Conservation (phyloP, 2,113 vertebrate species). For the Spea bombifrons region DNA sequence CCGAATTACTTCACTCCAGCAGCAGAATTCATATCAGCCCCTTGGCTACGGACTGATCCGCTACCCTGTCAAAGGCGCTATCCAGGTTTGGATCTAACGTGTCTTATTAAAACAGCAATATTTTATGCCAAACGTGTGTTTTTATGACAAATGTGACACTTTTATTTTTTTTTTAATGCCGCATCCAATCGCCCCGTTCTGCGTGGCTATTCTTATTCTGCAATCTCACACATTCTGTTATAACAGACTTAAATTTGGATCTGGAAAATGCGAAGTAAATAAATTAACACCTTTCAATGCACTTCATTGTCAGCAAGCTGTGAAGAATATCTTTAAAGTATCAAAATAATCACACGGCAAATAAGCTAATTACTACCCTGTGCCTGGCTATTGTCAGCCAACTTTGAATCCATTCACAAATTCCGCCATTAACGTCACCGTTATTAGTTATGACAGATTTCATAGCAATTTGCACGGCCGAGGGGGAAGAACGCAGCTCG, state of each 20-base stretch:
- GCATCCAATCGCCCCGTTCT: neutral
- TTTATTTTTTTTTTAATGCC: too few relatives aligned
- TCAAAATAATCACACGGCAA: constrained; percentile 5
- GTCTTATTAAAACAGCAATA: too few relatives aligned
- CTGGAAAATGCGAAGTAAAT: neutral
- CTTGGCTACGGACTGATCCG: too few relatives aligned
- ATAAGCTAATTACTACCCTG: constrained; percentile 8
- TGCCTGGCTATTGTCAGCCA: neutral
- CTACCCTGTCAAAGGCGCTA: too few relatives aligned
- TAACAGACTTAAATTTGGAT: constrained; percentile 7
- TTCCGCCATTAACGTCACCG: constrained; percentile 13
- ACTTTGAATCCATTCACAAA: constrained; percentile 13
- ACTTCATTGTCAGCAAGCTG: neutral
- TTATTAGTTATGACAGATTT: constrained; percentile 34
- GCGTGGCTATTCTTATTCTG: neutral
- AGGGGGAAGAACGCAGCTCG: constrained; percentile 4
- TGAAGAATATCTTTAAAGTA: neutral
- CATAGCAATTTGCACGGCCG: constrained; percentile 22
- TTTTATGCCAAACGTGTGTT: too few relatives aligned
- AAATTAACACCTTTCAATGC: constrained; percentile 6
- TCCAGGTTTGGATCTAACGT: too few relatives aligned
- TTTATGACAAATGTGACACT: too few relatives aligned
- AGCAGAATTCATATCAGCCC: too few relatives aligned
- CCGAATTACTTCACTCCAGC: too few relatives aligned
- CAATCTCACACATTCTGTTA: neutral